Conservation (phyloP, 53 echinoderm and acorn worm genomes). For the Temnopleurus reevesii region DNA sequence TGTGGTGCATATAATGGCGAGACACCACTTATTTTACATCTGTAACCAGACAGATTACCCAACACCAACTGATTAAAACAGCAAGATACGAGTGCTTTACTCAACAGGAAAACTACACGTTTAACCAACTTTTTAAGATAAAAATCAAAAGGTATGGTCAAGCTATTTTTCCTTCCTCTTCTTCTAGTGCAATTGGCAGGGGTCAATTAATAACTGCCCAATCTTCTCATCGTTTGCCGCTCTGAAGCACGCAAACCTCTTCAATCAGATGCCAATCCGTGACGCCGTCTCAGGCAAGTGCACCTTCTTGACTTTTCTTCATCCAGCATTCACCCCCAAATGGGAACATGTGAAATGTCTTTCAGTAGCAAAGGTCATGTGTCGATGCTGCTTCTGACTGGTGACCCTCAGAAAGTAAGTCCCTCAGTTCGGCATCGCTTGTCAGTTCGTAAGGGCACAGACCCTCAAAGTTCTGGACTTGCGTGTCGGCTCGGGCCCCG, state of each 20-base stretch:
- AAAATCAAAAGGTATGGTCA: neutral
- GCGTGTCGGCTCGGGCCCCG: slow-evolving; percentile 69
- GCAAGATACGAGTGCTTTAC: no score
- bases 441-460: slow-evolving; percentile 69
- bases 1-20: no score
- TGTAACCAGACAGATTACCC: no score
- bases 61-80: no score
- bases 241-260: neutral
- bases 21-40: no score
- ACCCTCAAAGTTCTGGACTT: slow-evolving; percentile 82
- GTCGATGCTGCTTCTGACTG: neutral
- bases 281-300: neutral
- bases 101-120: neutral
- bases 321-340: neutral
- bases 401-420: neutral
- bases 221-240: neutral
- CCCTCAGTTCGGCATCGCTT: neutral
- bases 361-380: slow-evolving; percentile 2
- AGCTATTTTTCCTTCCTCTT: neutral
- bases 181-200: neutral
- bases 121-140: slow-evolving; percentile 1
- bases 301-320: neutral
- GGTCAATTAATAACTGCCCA: neutral
- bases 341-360: neutral
- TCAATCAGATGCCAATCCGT: neutral